phyloP scores from a whole-genome alignment of 2,888 invertebrate genomes.

The Phlogophora meticulosa region DNA sequence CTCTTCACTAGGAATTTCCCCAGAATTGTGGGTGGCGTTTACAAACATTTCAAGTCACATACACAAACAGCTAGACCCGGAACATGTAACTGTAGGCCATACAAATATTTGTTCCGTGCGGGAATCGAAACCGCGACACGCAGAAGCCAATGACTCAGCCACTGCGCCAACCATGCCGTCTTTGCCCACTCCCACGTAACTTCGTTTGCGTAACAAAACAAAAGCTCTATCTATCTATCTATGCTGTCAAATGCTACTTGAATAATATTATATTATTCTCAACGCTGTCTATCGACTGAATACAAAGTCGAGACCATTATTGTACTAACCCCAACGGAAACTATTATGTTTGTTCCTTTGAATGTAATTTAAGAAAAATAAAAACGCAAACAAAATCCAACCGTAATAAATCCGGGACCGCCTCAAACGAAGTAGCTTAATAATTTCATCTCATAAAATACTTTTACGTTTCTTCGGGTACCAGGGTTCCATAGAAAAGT shows the following conservation, averaged over 20 bases:
- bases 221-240: too few species aligned
- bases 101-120: too few species aligned
- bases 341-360: conserved; percentile 31
- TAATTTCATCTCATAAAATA: conserved; percentile 68
- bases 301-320: background rate
- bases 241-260: background rate
- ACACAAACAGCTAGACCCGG: too few species aligned
- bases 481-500: conserved; percentile 46
- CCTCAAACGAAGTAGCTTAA: conserved; percentile 66
- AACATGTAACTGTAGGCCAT: too few species aligned
- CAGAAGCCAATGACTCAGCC: too few species aligned
- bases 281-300: background rate
- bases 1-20: background rate
- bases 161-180: too few species aligned
- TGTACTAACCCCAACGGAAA: background rate
- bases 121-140: too few species aligned
- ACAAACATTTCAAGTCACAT: too few species aligned
- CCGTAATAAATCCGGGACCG: conserved; percentile 58
- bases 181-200: background rate
- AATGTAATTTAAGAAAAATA: conserved; percentile 40
- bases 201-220: background rate
- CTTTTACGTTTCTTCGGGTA: conserved; percentile 64
- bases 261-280: background rate
- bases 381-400: conserved; percentile 36
- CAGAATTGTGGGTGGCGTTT: too few species aligned